Base-by-base conservation (phyloP, 2,797 vertebrate species). In the Aplochiton taeniatus region DNA sequence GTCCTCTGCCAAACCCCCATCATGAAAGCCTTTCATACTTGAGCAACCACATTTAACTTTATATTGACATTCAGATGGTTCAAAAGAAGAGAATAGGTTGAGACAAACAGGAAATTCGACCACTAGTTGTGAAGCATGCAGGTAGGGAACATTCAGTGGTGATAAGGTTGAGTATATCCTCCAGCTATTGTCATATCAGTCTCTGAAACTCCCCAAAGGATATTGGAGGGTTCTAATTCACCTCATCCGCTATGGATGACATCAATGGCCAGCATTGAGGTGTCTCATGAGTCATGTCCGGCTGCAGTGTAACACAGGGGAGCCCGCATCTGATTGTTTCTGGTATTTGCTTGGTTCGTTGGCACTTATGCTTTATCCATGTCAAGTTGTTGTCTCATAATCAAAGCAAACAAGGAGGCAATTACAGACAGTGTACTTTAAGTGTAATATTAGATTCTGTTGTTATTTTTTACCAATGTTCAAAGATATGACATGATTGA, bases 131-230 rank as follows among this genome's bases (percentile, higher is more conserved):
- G 60, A 6, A 18, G 51, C 16, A 20, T 47, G 53, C 56, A 73
- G 71, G 72, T 56, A 58, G 61, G 54, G 63, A 75, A 79, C 76
- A 72, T 84, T 81, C 80, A 69, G 58, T 13, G 14, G 76, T 70
- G 50, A 84, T 84, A 87, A 88, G 84, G 79, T 78, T 73, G 66
- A 71, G 66, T 41, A 72, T 65, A 85, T 77, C 80, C 75, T 63
- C 31, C 16, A 72, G 61, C 51, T 76, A 75, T 47, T 62, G 71
- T 72, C 47, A 58, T 69, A 31, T 70, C 61, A n/a, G 47, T 68
- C 73, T 61, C 48, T 16, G 55, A 17, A 64, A 68, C 56, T 53
- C 63, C 49, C 63, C 31, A 65, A 19, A 65, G 66, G 65, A 82
- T 61, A 63, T 70, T 46, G 48, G 47, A 59, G 61, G 61, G 17